These are phyloP conservation scores for Lamprotornis superbus DNA, from an alignment of 2,113 vertebrate species.

Conservation along the genomic window DNA sequence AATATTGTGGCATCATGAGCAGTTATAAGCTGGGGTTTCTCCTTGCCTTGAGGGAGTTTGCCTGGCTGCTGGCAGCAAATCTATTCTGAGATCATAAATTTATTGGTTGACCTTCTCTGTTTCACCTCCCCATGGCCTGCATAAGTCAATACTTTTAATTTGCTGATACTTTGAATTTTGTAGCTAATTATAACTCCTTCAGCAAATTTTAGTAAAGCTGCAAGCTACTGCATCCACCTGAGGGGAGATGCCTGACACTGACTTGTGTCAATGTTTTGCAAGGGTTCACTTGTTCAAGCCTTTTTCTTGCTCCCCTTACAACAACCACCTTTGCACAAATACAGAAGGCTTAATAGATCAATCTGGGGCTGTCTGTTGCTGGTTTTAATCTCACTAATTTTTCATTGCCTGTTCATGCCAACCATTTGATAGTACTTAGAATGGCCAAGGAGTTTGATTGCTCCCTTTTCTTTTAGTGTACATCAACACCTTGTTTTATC, in stretches of 20 bases:
- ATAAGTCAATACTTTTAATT: not conserved
- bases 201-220: not conserved
- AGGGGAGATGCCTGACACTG: not conserved
- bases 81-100: not conserved
- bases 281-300: not conserved
- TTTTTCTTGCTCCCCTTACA: not conserved
- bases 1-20: not conserved
- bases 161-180: not conserved
- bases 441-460: not conserved
- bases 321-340: not conserved
- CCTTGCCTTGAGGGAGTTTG: not conserved
- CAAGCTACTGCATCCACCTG: not conserved
- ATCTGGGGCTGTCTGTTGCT: not conserved
- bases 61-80: not conserved
- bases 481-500: not conserved
- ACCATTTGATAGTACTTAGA: not conserved
- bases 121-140: not conserved
- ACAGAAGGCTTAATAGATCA: not conserved
- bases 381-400: constrained; percentile 12
- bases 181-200: not conserved
- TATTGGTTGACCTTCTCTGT: not conserved
- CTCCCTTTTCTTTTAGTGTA: not conserved
- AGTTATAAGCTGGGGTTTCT: not conserved
- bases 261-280: not conserved
- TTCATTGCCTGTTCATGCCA: not conserved